Base-by-base conservation (phyloP, 2,797 vertebrate species). In the Bufotes viridis region DNA sequence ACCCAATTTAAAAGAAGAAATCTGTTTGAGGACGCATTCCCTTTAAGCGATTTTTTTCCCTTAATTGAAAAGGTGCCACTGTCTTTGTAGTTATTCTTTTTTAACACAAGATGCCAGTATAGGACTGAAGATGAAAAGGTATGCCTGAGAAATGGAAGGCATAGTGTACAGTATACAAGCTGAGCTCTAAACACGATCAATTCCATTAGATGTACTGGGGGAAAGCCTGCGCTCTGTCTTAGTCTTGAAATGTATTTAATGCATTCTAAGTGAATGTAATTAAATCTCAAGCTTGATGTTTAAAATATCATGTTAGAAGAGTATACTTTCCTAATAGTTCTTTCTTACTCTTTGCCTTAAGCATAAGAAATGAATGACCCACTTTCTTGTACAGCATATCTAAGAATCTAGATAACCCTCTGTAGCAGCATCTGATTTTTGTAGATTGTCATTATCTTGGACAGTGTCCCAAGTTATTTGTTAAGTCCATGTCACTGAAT, bases 91-190 rank as follows among this genome's bases (percentile, higher is more conserved):
- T 79, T 42, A 86, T 82, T 86, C 72, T 7, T 70, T 89, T 76
- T 82, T 34, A 86, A 86, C 88, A 89, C 88, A 86, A 89, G 88
- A 86, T 89, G 88, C 72, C 84, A 86, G 69, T 86, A 53, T 86
- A 78, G 84, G 72, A 82, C 79, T 57, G 34, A 65, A 26, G 29
- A 80, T 80, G 65, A 69, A 55, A 2, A 79, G 42, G 80, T 53
- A 76, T 24, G 51, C 15, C n/a, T 57, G 42, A 26, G 49, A 22
- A n/a, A 67, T 79, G 2, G 67, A 9, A 20, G 49, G 57, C 58
- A 81, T 67, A 57, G 70, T 63, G 78, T 84, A 84, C 79, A 80
- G 78, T 84, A 84, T 80, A 80, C 17, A 69, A 7, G 8, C 1
- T 4, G 24, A 57, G 42, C 11, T 22, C 67, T 57, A 70, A 58